Percentiles rank a stretch among this genome's conserved stretches.
Conservation (phyloP, 1,140 invertebrate genomes). For the Hylyphantes graminicola region DNA sequence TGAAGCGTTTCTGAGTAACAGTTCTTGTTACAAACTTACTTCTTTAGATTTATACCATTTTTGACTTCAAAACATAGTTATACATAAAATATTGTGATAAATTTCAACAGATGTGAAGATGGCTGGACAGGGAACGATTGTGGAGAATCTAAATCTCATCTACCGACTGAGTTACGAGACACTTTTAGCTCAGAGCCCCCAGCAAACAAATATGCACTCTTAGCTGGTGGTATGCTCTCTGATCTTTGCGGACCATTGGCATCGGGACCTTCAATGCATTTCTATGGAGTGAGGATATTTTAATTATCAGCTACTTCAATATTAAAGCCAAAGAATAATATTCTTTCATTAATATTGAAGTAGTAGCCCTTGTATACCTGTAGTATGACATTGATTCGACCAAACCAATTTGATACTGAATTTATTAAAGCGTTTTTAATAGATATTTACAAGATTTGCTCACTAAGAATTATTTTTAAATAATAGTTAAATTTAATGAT, state of each 20-base stretch:
- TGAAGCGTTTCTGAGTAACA: too few species aligned
- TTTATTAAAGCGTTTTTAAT: too few species aligned
- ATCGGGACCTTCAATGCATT: constrained; percentile 68
- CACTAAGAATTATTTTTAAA: too few species aligned
- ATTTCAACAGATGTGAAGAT: constrained; percentile 65
- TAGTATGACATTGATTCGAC: too few species aligned
- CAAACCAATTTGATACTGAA: too few species aligned
- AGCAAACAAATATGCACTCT: constrained; percentile 64
- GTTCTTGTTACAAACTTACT: background rate
- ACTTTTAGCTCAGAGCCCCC: constrained; percentile 32
- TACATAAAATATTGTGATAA: background rate
- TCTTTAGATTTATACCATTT: background rate
- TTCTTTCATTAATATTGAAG: too few species aligned
- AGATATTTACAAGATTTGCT: too few species aligned
- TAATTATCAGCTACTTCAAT: too few species aligned
- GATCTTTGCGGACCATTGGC: constrained; percentile 67
- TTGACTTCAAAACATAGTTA: background rate
- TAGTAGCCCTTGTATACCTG: too few species aligned
- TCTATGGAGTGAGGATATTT: constrained; percentile 66
- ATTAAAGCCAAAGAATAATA: too few species aligned
- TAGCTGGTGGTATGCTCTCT: constrained; percentile 67
- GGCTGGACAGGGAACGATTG: constrained; percentile 67
- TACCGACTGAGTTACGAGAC: constrained; percentile 64
- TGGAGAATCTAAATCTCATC: constrained; percentile 58
- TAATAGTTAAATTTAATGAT: too few species aligned